Conservation (phyloP, 2,797 vertebrate genomes). For the Megaceryle alcyon region DNA sequence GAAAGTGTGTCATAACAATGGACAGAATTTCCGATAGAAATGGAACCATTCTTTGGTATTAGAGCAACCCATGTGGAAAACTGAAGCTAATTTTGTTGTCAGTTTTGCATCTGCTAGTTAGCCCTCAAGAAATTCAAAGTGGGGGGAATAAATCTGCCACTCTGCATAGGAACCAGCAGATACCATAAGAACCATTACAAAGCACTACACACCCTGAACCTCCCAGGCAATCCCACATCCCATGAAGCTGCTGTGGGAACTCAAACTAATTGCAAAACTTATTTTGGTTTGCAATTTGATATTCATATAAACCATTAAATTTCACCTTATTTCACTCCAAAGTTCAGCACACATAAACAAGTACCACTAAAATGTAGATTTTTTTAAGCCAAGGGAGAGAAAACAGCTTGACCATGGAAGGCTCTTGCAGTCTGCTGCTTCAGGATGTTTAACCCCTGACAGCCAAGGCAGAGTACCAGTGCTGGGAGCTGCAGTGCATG, state of each 20-base stretch:
- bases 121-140: not conserved
- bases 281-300: not conserved
- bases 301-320: not conserved
- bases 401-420: rapidly evolving
- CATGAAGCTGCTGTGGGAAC: not conserved
- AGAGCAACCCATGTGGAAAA: not conserved
- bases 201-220: not conserved
- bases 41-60: not conserved
- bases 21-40: not conserved
- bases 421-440: not conserved
- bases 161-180: not conserved
- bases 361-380: not conserved
- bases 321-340: not conserved
- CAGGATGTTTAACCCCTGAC: rapidly evolving
- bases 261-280: not conserved
- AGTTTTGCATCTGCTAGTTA: not conserved
- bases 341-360: not conserved
- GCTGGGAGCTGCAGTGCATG: not conserved
- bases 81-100: not conserved
- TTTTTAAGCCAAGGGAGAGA: not conserved
- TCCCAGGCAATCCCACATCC: not conserved
- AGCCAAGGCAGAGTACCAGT: not conserved
- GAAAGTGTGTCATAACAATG: not conserved
- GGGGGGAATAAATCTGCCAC: not conserved
- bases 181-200: not conserved